phyloP scores from a whole-genome alignment of 1,140 invertebrate species.

The Drosophila equinoxialis region DNA sequence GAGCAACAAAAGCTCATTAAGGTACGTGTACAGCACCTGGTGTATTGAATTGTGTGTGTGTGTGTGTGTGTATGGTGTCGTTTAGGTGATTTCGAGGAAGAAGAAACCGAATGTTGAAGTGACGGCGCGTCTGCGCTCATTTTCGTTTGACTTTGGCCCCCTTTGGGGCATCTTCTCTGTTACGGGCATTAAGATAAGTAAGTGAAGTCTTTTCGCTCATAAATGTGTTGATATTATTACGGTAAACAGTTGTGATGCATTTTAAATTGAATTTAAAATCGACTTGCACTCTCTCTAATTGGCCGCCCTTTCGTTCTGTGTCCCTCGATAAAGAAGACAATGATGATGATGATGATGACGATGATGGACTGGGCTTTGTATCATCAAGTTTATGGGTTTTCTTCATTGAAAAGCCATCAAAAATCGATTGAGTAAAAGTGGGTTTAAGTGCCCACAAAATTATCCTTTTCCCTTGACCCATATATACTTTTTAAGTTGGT shows the following conservation, averaged over 20 bases:
- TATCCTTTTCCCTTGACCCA: constrained; percentile 23
- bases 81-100: background rate
- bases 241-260: constrained; percentile 76
- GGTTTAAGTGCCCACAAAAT: constrained; percentile 38
- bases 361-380: constrained; percentile 42
- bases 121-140: constrained; percentile 27
- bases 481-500: background rate
- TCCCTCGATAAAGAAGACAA: too few relatives aligned
- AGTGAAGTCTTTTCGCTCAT: constrained; percentile 34
- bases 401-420: constrained; percentile 71
- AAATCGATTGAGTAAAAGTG: constrained; percentile 55
- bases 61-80: background rate
- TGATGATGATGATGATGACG: too few relatives aligned
- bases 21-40: constrained; percentile 66
- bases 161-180: constrained; percentile 38
- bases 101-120: constrained; percentile 12
- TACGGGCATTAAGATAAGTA: constrained; percentile 30
- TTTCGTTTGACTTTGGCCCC: constrained; percentile 19
- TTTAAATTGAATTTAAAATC: constrained; percentile 79
- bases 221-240: constrained; percentile 81
- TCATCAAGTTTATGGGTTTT: constrained; percentile 48
- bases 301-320: constrained; percentile 26
- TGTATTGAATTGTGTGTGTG: constrained; percentile 10
- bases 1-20: constrained; percentile 71
- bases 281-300: constrained; percentile 68